Evolutionary conservation across 2,797 vertebrate species (phyloP).

Genomic region (Hypotaenidia okinawae): DNA sequence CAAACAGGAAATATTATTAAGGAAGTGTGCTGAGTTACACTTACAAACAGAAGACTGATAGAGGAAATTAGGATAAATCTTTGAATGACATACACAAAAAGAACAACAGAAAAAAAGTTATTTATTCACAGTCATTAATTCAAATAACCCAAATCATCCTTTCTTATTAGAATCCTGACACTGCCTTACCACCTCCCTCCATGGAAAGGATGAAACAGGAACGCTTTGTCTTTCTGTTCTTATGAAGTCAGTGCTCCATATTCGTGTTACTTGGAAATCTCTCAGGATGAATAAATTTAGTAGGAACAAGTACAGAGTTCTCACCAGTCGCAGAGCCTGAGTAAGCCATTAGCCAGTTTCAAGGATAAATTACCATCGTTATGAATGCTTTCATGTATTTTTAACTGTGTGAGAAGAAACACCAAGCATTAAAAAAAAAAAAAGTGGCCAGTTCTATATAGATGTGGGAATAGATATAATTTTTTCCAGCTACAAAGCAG

Average conservation of each 20-base stretch:
- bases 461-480: not conserved
- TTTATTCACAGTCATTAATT: not conserved
- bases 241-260: not conserved
- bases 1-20: not conserved
- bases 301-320: not conserved
- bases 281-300: constrained; percentile 13
- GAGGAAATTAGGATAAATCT: not conserved
- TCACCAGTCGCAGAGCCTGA: not conserved
- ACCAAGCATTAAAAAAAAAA: not conserved
- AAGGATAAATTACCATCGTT: constrained; percentile 10
- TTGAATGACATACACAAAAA: not conserved
- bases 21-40: not conserved
- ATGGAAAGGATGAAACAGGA: not conserved
- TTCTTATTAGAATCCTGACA: not conserved
- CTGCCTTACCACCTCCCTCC: not conserved
- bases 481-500: constrained; percentile 9
- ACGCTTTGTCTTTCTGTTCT: not conserved
- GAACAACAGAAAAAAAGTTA: not conserved
- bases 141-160: not conserved
- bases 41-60: not conserved
- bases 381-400: constrained; percentile 20
- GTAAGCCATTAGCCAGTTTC: constrained; percentile 33
- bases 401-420: constrained; percentile 25
- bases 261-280: not conserved
- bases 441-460: not conserved